A percentile compares a stretch with the other conserved stretches of the same genome.
These are phyloP conservation scores for Pantala flavescens DNA, from an alignment of 1,140 invertebrate species.

Conservation along the genomic window DNA sequence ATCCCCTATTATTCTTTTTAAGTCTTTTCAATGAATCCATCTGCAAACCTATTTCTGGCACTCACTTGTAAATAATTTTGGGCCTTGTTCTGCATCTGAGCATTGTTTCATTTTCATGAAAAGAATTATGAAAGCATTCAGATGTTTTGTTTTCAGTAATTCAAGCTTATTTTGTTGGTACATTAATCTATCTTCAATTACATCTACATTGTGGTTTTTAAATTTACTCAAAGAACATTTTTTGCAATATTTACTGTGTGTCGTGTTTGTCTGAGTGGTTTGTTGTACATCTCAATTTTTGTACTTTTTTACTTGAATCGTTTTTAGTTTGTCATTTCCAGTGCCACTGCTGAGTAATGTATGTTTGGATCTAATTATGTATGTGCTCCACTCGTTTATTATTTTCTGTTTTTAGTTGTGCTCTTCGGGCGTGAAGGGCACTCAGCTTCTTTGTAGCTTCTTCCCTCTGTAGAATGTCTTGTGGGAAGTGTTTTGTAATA, in stretches of 20 bases:
- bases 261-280: slow-evolving; percentile 4
- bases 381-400: slow-evolving; percentile 9
- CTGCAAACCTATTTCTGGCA: slow-evolving; percentile 8
- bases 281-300: slow-evolving; percentile 2
- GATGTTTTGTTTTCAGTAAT: slow-evolving; percentile 8
- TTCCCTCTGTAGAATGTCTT: slow-evolving; percentile 5
- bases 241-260: not conserved
- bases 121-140: slow-evolving; percentile 4
- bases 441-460: not conserved
- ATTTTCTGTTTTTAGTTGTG: slow-evolving; percentile 1
- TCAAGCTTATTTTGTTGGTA: not conserved
- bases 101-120: not conserved
- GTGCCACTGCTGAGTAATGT: not conserved
- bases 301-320: not conserved
- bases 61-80: slow-evolving; percentile 10
- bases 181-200: not conserved
- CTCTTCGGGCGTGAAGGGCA: slow-evolving; percentile 1
- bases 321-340: not conserved
- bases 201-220: slow-evolving; percentile 1
- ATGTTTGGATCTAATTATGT: slow-evolving; percentile 7
- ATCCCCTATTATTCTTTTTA: not conserved
- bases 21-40: not conserved
- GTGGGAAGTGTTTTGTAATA: not conserved
- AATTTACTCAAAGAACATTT: not conserved
- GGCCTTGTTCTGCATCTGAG: not conserved